These are phyloP conservation scores for Eupithecia pulchellata DNA, from an alignment of 2,888 invertebrate species.

Conservation along the genomic window DNA sequence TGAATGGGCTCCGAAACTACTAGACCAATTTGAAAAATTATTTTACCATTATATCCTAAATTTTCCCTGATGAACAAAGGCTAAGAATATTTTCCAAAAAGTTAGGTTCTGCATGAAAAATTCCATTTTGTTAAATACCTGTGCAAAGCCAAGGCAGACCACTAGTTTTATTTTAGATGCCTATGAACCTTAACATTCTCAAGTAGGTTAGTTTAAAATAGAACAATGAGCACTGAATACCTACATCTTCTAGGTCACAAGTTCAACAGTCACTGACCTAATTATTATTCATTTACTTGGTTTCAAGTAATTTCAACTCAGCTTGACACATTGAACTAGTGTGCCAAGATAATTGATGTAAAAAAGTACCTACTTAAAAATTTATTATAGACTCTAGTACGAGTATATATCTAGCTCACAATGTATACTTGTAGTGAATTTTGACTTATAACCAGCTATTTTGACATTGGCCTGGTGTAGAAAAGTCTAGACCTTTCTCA, in stretches of 20 bases:
- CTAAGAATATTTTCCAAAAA: too few species aligned
- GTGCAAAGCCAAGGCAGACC: too few species aligned
- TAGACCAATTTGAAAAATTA: too few species aligned
- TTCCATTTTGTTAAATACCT: too few species aligned
- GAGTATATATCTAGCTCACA: not conserved
- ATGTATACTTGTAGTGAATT: not conserved
- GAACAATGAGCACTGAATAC: not conserved
- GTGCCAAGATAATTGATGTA: not conserved
- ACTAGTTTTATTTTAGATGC: too few species aligned
- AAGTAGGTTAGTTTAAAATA: not conserved
- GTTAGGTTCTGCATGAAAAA: too few species aligned
- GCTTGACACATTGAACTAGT: not conserved
- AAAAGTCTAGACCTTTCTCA: not conserved
- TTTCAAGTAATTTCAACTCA: not conserved
- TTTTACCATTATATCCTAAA: too few species aligned
- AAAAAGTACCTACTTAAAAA: not conserved
- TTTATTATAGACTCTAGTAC: not conserved
- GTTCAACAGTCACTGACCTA: conserved; percentile 7
- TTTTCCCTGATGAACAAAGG: too few species aligned
- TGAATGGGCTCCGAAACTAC: too few species aligned
- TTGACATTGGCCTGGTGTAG: not conserved
- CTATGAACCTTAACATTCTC: not conserved
- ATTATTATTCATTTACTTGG: not conserved
- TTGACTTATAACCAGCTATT: not conserved
- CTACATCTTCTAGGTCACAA: conserved; percentile 9